A percentile compares a stretch with the other conserved stretches of the same genome.
Conservation (phyloP, 1,140 invertebrate genomes). For the Bursaphelenchus mucronatus region DNA sequence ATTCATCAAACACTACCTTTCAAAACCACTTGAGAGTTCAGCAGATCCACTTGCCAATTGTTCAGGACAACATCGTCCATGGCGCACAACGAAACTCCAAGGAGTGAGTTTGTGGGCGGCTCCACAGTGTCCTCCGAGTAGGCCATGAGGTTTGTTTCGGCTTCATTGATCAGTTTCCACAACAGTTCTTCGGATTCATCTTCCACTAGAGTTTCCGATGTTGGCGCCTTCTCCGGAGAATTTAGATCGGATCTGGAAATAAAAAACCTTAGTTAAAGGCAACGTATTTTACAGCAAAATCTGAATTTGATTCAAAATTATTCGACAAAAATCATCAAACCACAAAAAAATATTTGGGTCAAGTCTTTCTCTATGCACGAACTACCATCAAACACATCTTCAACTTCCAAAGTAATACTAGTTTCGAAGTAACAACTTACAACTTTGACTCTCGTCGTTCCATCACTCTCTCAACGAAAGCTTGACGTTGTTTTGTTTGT, state of each 20-base stretch:
- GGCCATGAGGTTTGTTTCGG: constrained; percentile 66
- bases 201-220: constrained; percentile 13
- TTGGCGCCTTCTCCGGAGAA: background rate
- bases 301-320: no score
- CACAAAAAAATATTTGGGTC: no score
- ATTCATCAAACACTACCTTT: constrained; percentile 75
- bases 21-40: constrained; percentile 90
- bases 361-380: no score
- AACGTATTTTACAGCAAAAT: no score
- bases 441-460: constrained; percentile 9
- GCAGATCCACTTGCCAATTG: constrained; percentile 91
- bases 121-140: constrained; percentile 66
- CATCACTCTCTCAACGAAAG: constrained; percentile 5
- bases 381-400: no score
- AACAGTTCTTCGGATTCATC: constrained; percentile 70
- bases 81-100: constrained; percentile 79
- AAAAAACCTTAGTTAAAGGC: no score
- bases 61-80: constrained; percentile 80
- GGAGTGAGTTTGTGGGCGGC: constrained; percentile 67
- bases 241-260: constrained; percentile 6
- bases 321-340: no score
- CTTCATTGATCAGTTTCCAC: constrained; percentile 85
- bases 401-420: constrained; percentile 11
- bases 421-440: background rate
- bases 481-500: constrained; percentile 7